A percentile compares a stretch with the other conserved stretches of the same genome.
Conservation (phyloP, 1,140 invertebrate species). For the Pemphigus obesinymphae region DNA sequence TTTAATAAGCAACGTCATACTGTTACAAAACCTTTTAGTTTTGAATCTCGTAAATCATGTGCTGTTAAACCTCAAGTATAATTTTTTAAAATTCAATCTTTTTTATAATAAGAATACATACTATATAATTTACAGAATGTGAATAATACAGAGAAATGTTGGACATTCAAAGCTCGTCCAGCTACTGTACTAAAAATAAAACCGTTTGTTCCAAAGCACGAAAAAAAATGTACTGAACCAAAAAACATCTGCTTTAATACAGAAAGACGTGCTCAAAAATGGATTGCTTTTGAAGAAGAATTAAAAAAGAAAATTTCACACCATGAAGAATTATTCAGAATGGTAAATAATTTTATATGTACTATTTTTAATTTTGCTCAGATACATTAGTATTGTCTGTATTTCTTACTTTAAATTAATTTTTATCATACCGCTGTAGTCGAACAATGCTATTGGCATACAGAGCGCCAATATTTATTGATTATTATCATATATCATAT, state of each 20-base stretch:
- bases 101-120: no score
- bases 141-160: background rate
- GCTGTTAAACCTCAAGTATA: constrained; percentile 9
- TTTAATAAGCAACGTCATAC: constrained; percentile 11
- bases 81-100: no score
- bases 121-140: background rate
- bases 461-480: no score
- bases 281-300: constrained; percentile 34
- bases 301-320: constrained; percentile 26
- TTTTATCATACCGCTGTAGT: no score
- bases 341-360: background rate
- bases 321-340: background rate
- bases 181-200: constrained; percentile 30
- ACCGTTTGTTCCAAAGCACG: constrained; percentile 30
- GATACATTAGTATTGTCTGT: no score
- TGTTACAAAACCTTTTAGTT: constrained; percentile 18
- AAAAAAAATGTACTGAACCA: constrained; percentile 30
- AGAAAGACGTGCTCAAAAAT: constrained; percentile 28
- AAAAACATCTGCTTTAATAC: constrained; percentile 22
- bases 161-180: constrained; percentile 24
- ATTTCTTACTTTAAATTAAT: no score
- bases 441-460: no score
- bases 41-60: constrained; percentile 21
- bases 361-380: background rate
- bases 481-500: no score